These are phyloP conservation scores for Drosophila austrosaltans DNA, from an alignment of 2,888 invertebrate genomes.

Conservation along the genomic window DNA sequence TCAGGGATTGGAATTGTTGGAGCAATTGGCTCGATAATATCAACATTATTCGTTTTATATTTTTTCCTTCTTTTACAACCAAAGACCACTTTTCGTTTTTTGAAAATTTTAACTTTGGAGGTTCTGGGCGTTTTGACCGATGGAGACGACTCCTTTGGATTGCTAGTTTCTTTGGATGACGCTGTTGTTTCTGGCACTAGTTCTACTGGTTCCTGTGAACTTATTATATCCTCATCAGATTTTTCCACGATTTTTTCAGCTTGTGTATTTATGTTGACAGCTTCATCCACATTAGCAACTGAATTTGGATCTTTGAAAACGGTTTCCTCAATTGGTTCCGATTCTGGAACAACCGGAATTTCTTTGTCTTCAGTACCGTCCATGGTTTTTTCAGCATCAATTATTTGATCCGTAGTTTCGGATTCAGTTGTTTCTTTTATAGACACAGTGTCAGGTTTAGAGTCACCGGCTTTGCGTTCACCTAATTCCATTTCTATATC, in stretches of 20 bases:
- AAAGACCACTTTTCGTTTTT: not conserved
- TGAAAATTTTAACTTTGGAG: not conserved
- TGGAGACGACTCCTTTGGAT: not conserved
- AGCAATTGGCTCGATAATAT: not conserved
- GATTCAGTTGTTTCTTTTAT: too few relatives aligned
- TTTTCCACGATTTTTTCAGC: not conserved
- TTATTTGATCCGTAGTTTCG: not conserved
- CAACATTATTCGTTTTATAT: not conserved
- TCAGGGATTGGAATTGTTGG: not conserved
- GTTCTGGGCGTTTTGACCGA: not conserved
- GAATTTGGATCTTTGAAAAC: not conserved
- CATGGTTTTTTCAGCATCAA: not conserved
- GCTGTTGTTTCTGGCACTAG: not conserved
- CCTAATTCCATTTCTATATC: not conserved
- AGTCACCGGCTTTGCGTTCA: not conserved
- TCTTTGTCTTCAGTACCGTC: not conserved
- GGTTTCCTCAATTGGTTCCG: not conserved
- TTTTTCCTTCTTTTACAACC: conserved; percentile 4
- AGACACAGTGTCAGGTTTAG: not conserved
- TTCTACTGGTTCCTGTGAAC: not conserved
- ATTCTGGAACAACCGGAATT: not conserved
- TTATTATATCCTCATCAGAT: not conserved
- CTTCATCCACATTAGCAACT: not conserved
- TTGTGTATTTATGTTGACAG: not conserved
- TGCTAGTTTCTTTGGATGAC: not conserved